These are phyloP conservation scores for Stegostoma tigrinum DNA, from an alignment of 2,113 vertebrate species.

Conservation along the genomic window DNA sequence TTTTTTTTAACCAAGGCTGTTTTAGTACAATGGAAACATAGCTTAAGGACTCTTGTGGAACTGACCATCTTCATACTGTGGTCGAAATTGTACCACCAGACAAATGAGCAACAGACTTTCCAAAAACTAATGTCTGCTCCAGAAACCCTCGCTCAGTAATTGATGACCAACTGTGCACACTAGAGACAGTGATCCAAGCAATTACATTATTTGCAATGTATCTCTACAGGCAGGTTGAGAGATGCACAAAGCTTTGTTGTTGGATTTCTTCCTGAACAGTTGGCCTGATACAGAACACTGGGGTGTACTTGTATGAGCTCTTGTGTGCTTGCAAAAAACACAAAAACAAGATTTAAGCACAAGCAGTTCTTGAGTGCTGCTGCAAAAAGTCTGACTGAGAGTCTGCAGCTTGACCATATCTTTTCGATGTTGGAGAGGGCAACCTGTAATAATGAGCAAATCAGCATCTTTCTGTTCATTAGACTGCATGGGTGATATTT, in stretches of 20 bases:
- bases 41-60: not conserved
- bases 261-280: not conserved
- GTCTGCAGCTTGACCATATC: not conserved
- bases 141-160: not conserved
- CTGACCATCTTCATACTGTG: not conserved
- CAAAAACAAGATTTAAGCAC: not conserved
- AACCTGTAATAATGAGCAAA: not conserved
- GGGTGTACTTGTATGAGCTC: not conserved
- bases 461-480: not conserved
- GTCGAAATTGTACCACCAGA: not conserved
- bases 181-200: not conserved
- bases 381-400: not conserved
- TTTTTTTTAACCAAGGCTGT: not conserved
- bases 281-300: not conserved
- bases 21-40: not conserved
- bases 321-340: not conserved
- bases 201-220: not conserved
- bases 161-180: not conserved
- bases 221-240: not conserved
- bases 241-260: not conserved
- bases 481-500: not conserved
- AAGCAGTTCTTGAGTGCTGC: not conserved
- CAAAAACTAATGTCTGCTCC: not conserved
- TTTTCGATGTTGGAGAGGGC: not conserved
- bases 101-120: conserved; percentile 25